A percentile compares a stretch with the other conserved stretches of the same genome.
These are phyloP conservation scores for Pseudomyrmex concolor DNA, from an alignment of 1,140 invertebrate genomes.

Conservation along the genomic window DNA sequence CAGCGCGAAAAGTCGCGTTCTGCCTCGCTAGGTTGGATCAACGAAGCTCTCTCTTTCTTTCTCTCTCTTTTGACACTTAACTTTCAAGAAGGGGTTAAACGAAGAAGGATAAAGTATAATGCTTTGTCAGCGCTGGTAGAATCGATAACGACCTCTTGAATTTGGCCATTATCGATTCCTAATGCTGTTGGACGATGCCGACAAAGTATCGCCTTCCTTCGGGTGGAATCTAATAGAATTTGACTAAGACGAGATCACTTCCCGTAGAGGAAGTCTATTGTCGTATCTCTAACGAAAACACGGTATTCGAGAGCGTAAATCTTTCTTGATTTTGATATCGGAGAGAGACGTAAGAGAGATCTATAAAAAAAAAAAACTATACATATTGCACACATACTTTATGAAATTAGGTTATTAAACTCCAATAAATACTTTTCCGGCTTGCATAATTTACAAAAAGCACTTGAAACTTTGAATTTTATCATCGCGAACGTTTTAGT, in stretches of 20 bases:
- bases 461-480: neutral
- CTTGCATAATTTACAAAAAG: neutral
- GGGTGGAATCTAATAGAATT: constrained; percentile 22
- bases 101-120: constrained; percentile 36
- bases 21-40: constrained; percentile 14
- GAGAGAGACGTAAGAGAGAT: too few species aligned
- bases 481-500: constrained; percentile 7
- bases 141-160: constrained; percentile 41
- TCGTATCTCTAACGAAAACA: neutral
- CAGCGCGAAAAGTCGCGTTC: constrained; percentile 38
- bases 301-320: neutral
- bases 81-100: neutral
- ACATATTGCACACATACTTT: neutral
- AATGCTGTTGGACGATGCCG: constrained; percentile 2
- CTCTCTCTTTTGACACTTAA: neutral
- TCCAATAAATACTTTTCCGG: neutral
- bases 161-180: constrained; percentile 30
- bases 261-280: neutral
- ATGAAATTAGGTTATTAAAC: neutral
- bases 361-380: too few species aligned
- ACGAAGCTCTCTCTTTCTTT: neutral
- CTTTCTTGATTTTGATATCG: too few species aligned
- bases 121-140: constrained; percentile 29
- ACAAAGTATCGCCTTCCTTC: constrained; percentile 23
- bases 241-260: constrained; percentile 6